Evolutionary conservation across 2,888 invertebrate species (phyloP), one percentile per base, ranked within the genome.

Genomic region (Temnothorax unifasciatus): DNA sequence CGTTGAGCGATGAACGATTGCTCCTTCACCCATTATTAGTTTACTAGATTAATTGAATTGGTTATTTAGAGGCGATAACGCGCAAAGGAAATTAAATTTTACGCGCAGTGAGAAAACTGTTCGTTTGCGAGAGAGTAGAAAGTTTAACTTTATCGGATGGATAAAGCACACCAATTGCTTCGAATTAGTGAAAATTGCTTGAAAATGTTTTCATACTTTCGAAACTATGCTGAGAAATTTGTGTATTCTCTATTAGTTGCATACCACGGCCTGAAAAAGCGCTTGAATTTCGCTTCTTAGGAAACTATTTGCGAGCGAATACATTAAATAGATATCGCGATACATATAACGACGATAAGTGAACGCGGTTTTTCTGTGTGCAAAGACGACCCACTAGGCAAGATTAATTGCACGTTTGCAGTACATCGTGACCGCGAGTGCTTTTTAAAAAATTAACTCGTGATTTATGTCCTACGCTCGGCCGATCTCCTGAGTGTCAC

Each of bases 391-490:
- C 63, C 25, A 44, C 63, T 5, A 18, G 64, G 59, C 61, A 61
- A 87, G 87, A 87, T 88, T 88, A 86, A 87, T 87, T 52, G 75
- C 83, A 47, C 76, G 74, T 66, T 81, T 59, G 73, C 76, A 47
- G 83, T 66, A 68, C 57, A 61, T 63, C 63, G 69, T 57, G 81
- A 74, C 83, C 74, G 74, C 77, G 64, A 69, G 63, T 66, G 88
- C 75, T 85, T 82, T 79, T 52, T 57, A 73, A 83, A 82, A 88
- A 87, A 85, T 77, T 69, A 77, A 89, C 84, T 57, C 44, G 83
- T 83, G 85, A 88, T 88, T 88, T 84, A 85, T 89, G 77, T 84
- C 84, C 85, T 64, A 41, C 63, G 61, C 69, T 79, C 74, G 71
- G 52, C 54, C 75, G 41, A 57, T 38, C 76, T 77, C 57, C 18